Base-by-base conservation (phyloP, 2,113 vertebrate genomes). In the Psilopsiagon aurifrons region DNA sequence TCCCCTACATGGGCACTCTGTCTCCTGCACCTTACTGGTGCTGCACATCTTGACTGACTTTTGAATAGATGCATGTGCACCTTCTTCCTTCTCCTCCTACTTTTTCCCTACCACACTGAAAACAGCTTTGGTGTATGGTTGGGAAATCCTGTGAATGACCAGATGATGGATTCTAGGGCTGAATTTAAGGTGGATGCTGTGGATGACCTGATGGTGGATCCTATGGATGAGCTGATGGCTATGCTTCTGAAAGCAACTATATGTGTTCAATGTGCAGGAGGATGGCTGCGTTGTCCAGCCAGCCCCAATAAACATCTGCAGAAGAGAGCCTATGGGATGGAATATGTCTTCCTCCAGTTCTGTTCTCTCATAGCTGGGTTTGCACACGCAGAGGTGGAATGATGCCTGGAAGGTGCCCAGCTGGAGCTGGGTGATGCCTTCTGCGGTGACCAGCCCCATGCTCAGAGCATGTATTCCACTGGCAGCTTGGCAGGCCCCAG, bases 351-450 rank as follows among this genome's bases (percentile, higher is more conserved):
- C 35, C 41, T n/a, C n/a, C 25, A 7, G 13, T 22, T 15, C 69
- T 29, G 25, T 2, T 10, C 39, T 25, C 44, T 22, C 28, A 9
- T 14, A 14, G 31, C 22, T 18, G 22, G 31, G 47, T 68, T 60
- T 4, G 2, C 57, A 35, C 25, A n/a, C 2, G 1, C 11, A 7
- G 64, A 17, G 66, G 9, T 1, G 2, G 46, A 17, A 31, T 2
- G 11, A 13, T 1, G 9, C 16, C 46, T 15, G 20, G 1, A 18
- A 12, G 54, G 39, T 24, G 44, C 31, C 57, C 60, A 23, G 63
- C n/a, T 8, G 1, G 23, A 37, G 46, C n/a, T 3, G 2, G 55
- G 31, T 11, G 37, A 44, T 59, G 51, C 51, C 63, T 17, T 27
- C 10, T 27, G 28, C 44, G 39, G 10, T 1, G 16, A 17, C 24